Evolutionary conservation across 2,113 vertebrate species (phyloP).

Genomic region (Eubucco bourcierii): DNA sequence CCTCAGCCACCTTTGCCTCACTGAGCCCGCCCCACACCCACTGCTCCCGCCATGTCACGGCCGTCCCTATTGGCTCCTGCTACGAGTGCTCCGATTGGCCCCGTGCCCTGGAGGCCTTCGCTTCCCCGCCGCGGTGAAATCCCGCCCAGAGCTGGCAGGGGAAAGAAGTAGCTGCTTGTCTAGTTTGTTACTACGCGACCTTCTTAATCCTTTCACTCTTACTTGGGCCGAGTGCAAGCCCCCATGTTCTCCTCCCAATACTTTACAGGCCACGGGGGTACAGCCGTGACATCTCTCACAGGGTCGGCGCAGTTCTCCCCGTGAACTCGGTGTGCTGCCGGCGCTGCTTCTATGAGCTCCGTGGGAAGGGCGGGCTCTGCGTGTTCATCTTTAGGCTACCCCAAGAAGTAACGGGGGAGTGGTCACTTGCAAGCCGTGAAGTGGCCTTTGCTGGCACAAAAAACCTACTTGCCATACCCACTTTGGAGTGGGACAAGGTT

Average conservation of each 20-base stretch:
- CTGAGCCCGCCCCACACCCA: background rate
- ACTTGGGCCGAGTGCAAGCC: rapidly evolving
- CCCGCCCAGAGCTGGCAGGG: no score
- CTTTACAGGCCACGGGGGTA: rapidly evolving
- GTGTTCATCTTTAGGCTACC: background rate
- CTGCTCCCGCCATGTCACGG: background rate
- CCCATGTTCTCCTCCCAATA: rapidly evolving
- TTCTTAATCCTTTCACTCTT: no score
- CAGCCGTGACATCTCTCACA: rapidly evolving
- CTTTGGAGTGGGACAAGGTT: background rate
- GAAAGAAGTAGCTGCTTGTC: no score
- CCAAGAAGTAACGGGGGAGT: background rate
- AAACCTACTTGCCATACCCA: background rate
- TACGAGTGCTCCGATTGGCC: slow-evolving; percentile 20
- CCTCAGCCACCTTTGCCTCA: rapidly evolving
- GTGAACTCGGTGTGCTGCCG: rapidly evolving
- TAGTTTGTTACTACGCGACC: background rate
- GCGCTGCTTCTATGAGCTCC: background rate
- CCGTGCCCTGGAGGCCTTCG: background rate
- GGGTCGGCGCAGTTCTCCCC: rapidly evolving
- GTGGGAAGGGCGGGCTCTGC: background rate
- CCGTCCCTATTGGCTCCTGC: slow-evolving; percentile 31
- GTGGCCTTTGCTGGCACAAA: rapidly evolving
- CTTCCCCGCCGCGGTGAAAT: background rate
- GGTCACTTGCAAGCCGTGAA: background rate